A percentile compares a stretch with the other conserved stretches of the same genome.
phyloP scores from a whole-genome alignment of 2,113 vertebrate genomes.

The Pteropus alecto region DNA sequence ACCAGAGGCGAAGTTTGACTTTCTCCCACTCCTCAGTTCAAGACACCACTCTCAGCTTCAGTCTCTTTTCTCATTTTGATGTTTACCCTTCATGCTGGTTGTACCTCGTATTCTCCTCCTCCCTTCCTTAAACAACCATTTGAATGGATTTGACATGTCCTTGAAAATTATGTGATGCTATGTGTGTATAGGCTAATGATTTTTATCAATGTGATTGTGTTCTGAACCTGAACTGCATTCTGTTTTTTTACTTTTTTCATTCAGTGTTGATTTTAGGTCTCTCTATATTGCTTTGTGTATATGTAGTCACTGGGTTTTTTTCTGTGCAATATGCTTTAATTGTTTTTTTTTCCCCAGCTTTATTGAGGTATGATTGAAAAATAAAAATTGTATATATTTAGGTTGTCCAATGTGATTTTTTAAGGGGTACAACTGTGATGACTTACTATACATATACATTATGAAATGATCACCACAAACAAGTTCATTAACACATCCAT shows the following conservation, averaged over 20 bases:
- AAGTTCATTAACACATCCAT: neutral
- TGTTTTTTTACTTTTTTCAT: neutral
- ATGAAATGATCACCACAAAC: neutral
- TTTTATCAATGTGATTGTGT: neutral
- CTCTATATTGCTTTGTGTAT: neutral
- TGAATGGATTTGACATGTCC: neutral
- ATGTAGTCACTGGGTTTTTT: neutral
- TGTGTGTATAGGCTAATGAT: neutral
- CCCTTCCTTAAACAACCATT: neutral
- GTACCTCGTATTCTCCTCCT: neutral
- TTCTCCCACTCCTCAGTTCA: neutral
- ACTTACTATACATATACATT: neutral
- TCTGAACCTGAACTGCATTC: neutral
- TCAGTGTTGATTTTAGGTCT: neutral
- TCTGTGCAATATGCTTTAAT: neutral
- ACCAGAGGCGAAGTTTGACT: neutral
- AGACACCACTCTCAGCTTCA: accelerated
- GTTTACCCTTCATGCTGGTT: neutral
- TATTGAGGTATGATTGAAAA: neutral
- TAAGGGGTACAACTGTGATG: neutral
- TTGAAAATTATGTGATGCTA: neutral
- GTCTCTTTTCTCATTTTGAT: neutral
- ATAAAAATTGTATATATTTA: neutral
- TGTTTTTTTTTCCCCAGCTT: neutral
- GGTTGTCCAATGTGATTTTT: neutral